Evolutionary conservation across 2,797 vertebrate genomes (phyloP).

Genomic region (Gallinago nigripennis): DNA sequence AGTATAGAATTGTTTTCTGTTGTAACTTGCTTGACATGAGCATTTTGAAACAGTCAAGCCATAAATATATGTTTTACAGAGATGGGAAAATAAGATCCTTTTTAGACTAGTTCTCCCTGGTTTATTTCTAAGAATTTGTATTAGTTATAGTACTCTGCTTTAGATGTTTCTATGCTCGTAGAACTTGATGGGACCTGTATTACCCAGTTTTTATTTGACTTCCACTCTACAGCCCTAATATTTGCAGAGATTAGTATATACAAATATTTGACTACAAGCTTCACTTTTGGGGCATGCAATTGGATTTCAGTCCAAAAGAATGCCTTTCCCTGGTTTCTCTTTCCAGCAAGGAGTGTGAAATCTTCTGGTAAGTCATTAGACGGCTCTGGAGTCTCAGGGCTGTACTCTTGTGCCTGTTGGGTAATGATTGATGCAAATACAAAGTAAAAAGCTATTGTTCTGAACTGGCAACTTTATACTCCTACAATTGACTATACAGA

Average conservation of each 20-base stretch:
- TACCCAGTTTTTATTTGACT: neutral
- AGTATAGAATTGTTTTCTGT: neutral
- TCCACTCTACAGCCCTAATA: neutral
- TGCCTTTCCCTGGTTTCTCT: neutral
- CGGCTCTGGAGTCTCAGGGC: neutral
- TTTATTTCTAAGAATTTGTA: neutral
- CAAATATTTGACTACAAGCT: constrained; percentile 28
- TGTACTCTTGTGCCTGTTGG: neutral
- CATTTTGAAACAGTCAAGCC: neutral
- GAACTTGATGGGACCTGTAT: neutral
- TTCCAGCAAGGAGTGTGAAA: neutral
- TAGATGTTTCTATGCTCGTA: neutral
- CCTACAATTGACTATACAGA: neutral
- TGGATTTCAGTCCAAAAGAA: neutral
- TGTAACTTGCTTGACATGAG: neutral
- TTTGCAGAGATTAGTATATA: neutral
- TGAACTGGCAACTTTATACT: neutral
- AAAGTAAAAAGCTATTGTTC: neutral
- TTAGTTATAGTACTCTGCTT: neutral
- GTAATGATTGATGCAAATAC: neutral
- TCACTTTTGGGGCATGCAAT: neutral
- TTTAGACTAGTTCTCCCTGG: neutral
- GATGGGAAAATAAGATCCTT: neutral
- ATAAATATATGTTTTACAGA: neutral
- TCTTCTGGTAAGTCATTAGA: neutral